Base-by-base conservation (phyloP, 2,113 vertebrate genomes). In the Orientallactaga bullata region DNA sequence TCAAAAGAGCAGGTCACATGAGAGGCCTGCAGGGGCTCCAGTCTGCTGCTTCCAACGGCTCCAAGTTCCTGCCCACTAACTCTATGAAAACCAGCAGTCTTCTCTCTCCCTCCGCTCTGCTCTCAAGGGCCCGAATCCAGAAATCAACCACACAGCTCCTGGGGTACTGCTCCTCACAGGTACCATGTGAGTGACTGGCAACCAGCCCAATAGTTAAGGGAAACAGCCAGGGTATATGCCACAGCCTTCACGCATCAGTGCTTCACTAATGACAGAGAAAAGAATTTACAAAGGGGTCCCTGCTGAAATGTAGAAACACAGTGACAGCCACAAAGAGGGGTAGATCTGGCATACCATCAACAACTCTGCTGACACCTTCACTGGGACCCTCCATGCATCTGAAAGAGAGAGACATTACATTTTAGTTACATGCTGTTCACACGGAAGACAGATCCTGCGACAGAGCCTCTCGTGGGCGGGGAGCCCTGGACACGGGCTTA, bases 351-450 rank as follows among this genome's bases (percentile, higher is more conserved):
- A 68, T 98, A 99, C 99, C 98, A 98, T 99, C 89, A 99, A 61
- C 61, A 99, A 95, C 63, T 99, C 99, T 18, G 99, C 93, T 7
- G 99, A 98, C n/a, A 99, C 99, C 93, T 99, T 99, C 89, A 99
- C 88, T 0, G 99, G 99, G 23, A 98, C 97, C 96, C 99, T 98
- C 99, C 99, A 99, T 4, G 99, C 99, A 96, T 98, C 99, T 99
- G 32, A 4, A 91, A 97, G 35, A 84, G 6, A 97, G 91, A 95
- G 1, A 69, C 0, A 20, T 81, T 18, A 39, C 0, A 17, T 58
- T 73, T 68, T 17, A 37, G n/a, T 12, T 1, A 9, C 6, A 18
- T 1, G 2, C 24, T 26, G 28, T 24, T 7, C 24, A 32, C 9
- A 37, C 0, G 28, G n/a, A 71, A 37, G 55, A 7, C 55, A 30